Evolutionary conservation across 2,888 invertebrate species (phyloP).

Genomic region (Silvanus unidentatus): DNA sequence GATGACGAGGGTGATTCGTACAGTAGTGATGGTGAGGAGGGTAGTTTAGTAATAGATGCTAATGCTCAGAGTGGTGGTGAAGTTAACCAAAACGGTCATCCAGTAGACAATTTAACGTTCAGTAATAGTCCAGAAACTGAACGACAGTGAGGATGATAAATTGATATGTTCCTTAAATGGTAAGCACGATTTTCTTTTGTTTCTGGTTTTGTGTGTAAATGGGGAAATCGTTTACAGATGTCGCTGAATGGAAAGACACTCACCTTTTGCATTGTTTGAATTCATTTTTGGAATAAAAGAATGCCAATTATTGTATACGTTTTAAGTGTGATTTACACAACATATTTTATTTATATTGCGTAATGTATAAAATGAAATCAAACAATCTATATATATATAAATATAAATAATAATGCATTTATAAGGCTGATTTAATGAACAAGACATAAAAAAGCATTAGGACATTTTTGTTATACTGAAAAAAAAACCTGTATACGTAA

Average conservation of each 20-base stretch:
- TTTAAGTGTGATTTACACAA: too few relatives aligned
- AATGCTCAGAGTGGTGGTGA: slow-evolving; percentile 28
- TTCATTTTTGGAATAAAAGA: slow-evolving; percentile 15
- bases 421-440: slow-evolving; percentile 32
- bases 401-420: slow-evolving; percentile 4
- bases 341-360: too few relatives aligned
- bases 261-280: slow-evolving; percentile 17
- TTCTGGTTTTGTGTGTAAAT: too few relatives aligned
- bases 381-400: slow-evolving; percentile 12
- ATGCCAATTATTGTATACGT: too few relatives aligned
- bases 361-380: slow-evolving; percentile 20
- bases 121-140: slow-evolving; percentile 33
- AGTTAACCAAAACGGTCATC: slow-evolving; percentile 40
- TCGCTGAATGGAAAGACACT: too few relatives aligned
- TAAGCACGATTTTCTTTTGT: slow-evolving; percentile 13
- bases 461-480: neutral
- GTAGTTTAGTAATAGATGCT: slow-evolving; percentile 49
- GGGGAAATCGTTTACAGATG: too few relatives aligned
- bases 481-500: slow-evolving; percentile 56
- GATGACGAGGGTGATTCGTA: slow-evolving; percentile 58
- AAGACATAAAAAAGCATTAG: neutral
- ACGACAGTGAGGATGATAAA: slow-evolving; percentile 24
- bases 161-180: slow-evolving; percentile 25
- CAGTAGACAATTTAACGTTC: slow-evolving; percentile 28
- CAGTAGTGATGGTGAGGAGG: slow-evolving; percentile 52